These are phyloP conservation scores for Microtus ochrogaster DNA, from an alignment of 2,113 vertebrate species.

Conservation along the genomic window DNA sequence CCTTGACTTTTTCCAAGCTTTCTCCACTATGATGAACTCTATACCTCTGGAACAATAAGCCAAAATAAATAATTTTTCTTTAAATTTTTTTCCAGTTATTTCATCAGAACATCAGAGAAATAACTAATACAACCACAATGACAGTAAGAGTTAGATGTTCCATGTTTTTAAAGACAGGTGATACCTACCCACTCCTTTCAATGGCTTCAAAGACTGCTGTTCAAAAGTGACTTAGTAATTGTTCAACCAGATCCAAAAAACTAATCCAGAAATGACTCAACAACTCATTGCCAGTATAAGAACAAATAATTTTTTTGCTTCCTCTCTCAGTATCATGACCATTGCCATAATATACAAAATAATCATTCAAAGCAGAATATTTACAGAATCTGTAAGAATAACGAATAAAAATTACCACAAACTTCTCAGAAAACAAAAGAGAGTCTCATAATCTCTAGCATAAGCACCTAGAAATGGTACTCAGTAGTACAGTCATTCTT, in stretches of 20 bases:
- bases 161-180: not conserved
- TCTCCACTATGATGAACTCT: too few relatives aligned
- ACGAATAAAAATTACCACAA: not conserved
- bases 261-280: not conserved
- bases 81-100: not conserved
- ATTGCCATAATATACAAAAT: not conserved
- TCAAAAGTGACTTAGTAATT: not conserved
- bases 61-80: not conserved
- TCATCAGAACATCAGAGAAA: not conserved
- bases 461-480: not conserved
- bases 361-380: not conserved
- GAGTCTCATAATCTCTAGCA: not conserved
- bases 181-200: not conserved
- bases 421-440: not conserved
- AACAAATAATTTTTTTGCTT: not conserved
- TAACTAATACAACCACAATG: not conserved
- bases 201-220: not conserved
- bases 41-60: not conserved
- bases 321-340: not conserved
- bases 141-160: not conserved
- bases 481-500: not conserved
- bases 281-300: not conserved
- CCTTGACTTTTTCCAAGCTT: too few relatives aligned
- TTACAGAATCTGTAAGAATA: not conserved
- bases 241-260: not conserved